Evolutionary conservation across 2,797 vertebrate species (phyloP), one percentile per base, ranked within the genome.

Genomic region (Linurgus olivaceus): DNA sequence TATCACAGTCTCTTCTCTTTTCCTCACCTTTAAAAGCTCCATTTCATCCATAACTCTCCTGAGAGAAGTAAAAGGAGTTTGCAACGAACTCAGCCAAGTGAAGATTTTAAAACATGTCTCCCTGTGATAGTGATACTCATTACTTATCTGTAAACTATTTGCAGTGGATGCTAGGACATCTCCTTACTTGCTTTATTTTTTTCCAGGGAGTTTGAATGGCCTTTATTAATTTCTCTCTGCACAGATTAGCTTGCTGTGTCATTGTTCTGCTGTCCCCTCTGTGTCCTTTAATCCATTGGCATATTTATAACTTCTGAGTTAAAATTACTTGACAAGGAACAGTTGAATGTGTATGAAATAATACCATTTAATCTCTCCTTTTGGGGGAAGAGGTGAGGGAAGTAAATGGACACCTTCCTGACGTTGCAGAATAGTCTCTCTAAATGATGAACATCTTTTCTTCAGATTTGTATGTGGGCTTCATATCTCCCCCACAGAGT

Each of bases 81-180:
- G 42, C 38, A 75, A 57, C 55, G 65, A 93, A 78, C 47, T 67
- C 74, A 44, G 48, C 3, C 18, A 54, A 37, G 4, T 9, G 17
- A 72, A 38, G 76, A 84, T 57, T 74, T 38, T 12, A 20, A 58
- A 62, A 70, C 5, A 2, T 35, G 2, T 88, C 90, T 81, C 23
- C 24, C 19, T 63, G n/a, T 45, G 74, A 59, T 37, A 74, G 10
- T 75, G 58, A 74, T 28, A 17, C 25, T 61, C 16, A 57, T 80
- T 85, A 83, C 75, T 59, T n/a, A 37, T 62, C 87, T 92, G 38
- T 79, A 88, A 91, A 78, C 38, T 73, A 21, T 89, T 94, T 92
- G 6, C 61, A 83, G 21, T 40, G 20, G 37, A 67, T 74, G 4
- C 38, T 77, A 51, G 48, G 29, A 55, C 45, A 61, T 48, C 16